A percentile compares a stretch with the other conserved stretches of the same genome.
These are phyloP conservation scores for Drymonia ruficornis DNA, from an alignment of 2,888 invertebrate genomes.

Conservation along the genomic window DNA sequence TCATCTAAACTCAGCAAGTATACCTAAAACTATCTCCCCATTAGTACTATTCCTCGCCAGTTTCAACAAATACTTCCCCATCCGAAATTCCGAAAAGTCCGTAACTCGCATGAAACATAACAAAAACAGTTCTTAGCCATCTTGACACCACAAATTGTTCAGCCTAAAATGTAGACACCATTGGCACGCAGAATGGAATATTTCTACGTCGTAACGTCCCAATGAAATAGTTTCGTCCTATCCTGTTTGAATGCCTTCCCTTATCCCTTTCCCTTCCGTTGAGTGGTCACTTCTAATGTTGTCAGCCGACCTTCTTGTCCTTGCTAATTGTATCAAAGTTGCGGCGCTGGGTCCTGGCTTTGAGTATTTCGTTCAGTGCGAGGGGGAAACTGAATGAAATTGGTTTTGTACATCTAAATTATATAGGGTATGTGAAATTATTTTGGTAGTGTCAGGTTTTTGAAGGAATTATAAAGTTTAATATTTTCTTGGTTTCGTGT, in stretches of 20 bases:
- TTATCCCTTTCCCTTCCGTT: slow-evolving; percentile 28
- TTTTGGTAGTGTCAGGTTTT: too few species aligned
- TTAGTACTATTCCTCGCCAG: not conserved
- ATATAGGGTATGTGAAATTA: too few species aligned
- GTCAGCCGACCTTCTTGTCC: slow-evolving; percentile 28
- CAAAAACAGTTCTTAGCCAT: slow-evolving; percentile 29
- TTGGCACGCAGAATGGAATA: slow-evolving; percentile 30
- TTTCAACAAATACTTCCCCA: not conserved
- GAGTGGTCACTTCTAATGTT: slow-evolving; percentile 30
- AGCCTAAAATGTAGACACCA: slow-evolving; percentile 22
- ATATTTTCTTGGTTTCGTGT: too few species aligned
- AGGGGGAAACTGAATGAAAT: slow-evolving; percentile 7
- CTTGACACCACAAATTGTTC: slow-evolving; percentile 34
- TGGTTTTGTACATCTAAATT: too few species aligned
- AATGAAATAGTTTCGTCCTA: slow-evolving; percentile 34
- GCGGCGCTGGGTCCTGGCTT: slow-evolving; percentile 34
- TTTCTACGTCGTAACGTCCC: slow-evolving; percentile 25
- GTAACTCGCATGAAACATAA: slow-evolving; percentile 23
- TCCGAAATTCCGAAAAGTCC: slow-evolving; percentile 6
- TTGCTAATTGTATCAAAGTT: slow-evolving; percentile 44
- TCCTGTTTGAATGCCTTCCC: slow-evolving; percentile 30
- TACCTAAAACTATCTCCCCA: too few species aligned
- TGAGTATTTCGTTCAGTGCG: slow-evolving; percentile 22
- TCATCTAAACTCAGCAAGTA: too few species aligned
- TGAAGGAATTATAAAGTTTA: too few species aligned